These are phyloP conservation scores for Neopelma chrysocephalum DNA, from an alignment of 2,797 vertebrate species.

Conservation along the genomic window DNA sequence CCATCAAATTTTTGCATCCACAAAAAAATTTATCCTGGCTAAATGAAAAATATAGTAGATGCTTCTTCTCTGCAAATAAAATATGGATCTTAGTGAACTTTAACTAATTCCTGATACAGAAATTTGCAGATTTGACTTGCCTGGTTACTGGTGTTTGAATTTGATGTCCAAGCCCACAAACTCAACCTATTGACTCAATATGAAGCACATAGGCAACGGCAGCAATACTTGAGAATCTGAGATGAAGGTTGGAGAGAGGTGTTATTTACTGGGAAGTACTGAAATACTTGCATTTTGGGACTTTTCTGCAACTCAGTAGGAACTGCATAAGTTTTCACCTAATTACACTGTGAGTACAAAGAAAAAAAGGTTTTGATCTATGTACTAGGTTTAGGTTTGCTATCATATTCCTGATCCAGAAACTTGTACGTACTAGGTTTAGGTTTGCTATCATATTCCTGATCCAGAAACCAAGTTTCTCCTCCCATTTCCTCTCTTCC, in stretches of 20 bases:
- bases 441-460: neutral
- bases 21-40: neutral
- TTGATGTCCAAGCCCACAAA: neutral
- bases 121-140: neutral
- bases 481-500: neutral
- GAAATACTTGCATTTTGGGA: neutral
- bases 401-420: neutral
- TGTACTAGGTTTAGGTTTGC: neutral
- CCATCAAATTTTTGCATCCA: neutral
- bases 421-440: neutral
- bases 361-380: neutral
- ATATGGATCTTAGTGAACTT: neutral
- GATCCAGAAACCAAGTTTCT: neutral
- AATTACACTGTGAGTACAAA: neutral
- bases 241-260: neutral
- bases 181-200: neutral
- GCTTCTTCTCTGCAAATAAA: neutral
- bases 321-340: neutral
- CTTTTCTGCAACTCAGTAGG: neutral
- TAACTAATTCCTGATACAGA: neutral
- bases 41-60: neutral
- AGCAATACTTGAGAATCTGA: neutral
- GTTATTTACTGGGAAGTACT: neutral
- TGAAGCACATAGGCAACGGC: rapidly evolving
- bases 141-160: neutral